Base-by-base conservation (phyloP, 2,888 invertebrate species). In the Melanostoma scalare region DNA sequence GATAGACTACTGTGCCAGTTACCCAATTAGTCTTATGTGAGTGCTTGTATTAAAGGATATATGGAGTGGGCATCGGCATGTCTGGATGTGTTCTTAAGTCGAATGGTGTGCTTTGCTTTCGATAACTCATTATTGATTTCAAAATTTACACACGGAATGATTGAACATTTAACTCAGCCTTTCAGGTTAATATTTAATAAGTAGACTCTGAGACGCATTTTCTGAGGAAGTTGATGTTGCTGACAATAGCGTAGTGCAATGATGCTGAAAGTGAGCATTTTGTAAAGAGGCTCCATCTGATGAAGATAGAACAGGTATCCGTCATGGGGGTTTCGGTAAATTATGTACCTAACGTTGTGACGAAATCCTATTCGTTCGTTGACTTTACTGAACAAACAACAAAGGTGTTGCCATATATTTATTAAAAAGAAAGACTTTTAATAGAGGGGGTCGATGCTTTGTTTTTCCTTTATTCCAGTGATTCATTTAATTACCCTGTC, bases 1-100 rank as follows among this genome's bases (percentile, higher is more conserved):
- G 38, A 58, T 38, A 50, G 56, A 76, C 35, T 42, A 36, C 72
- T 72, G 63, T 76, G 61, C 72, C 40, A 30, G 63, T 76, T 68
- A 73, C 68, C 68, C 68, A 82, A 73, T 76, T 77, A 82, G 68
- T 44, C 38, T 33, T 48, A 33, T 20, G 20, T 4, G 6, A 30
- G 36, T 35, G 10, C 20, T 30, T 50, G 36, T 63, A 10, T 60
- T 20, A 20, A 8, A 35, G 4, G 35, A 46, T 10, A 4, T 35
- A 40, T 3, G 60, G 20, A 10, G 0, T 30, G 36, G 46, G 33
- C 31, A 3, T 38, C 48, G 46, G 36, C 55, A 4, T 35, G n/a
- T 48, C 6, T 42, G 6, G 2, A 10, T 50, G 31, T 35, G 10
- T 3, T 20, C 20, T 20, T 20, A 20, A 20, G 20, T 20, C 20